Percentiles rank a stretch among this genome's conserved stretches.
Evolutionary conservation across 2,797 vertebrate species (phyloP).

Genomic region (Sandelia bainsii): DNA sequence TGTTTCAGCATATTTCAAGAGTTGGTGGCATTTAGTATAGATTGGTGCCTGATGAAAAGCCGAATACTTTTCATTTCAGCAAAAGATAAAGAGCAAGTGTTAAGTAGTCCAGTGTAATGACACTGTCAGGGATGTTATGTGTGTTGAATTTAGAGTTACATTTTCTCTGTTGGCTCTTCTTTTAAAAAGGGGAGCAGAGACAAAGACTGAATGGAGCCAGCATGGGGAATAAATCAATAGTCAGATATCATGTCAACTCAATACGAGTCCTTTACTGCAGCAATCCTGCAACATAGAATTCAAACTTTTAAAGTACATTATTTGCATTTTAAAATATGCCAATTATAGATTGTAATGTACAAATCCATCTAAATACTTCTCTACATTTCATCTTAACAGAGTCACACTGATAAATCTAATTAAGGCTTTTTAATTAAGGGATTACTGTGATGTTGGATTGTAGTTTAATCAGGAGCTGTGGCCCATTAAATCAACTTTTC

Average conservation of each 20-base stretch:
- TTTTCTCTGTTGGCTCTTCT: no score
- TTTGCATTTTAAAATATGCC: slow-evolving; percentile 14
- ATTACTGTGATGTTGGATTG: not conserved
- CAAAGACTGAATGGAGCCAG: no score
- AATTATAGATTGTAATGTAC: slow-evolving; percentile 9
- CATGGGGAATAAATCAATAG: no score
- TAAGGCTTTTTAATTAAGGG: slow-evolving; percentile 16
- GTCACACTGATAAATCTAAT: not conserved
- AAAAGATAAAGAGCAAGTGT: no score
- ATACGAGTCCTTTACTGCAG: not conserved
- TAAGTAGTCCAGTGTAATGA: no score
- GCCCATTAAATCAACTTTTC: not conserved
- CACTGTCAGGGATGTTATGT: no score
- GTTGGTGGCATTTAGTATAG: no score
- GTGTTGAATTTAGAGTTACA: no score
- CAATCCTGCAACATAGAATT: not conserved
- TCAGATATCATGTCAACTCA: not conserved
- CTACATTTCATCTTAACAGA: not conserved
- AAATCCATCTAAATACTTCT: slow-evolving; percentile 1
- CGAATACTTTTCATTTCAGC: no score
- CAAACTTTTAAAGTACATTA: not conserved
- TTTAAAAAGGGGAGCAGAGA: no score
- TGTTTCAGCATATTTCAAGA: not conserved
- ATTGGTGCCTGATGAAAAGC: no score
- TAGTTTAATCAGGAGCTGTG: not conserved